Evolutionary conservation across 2,888 invertebrate species (phyloP).

Genomic region (Cheilosia vulpina): DNA sequence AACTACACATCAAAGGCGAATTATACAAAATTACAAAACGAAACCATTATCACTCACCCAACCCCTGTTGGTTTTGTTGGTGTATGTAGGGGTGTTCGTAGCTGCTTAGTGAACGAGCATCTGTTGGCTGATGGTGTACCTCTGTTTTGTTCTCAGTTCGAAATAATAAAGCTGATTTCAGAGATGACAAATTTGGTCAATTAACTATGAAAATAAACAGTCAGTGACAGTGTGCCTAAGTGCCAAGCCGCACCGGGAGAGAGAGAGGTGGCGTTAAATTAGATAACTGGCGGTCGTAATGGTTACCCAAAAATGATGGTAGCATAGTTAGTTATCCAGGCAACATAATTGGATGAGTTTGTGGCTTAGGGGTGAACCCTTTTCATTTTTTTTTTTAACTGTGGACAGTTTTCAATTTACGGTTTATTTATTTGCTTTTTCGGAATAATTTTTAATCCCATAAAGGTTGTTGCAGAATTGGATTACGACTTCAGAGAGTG

Average conservation of each 20-base stretch:
- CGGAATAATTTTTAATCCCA: slow-evolving; percentile 68
- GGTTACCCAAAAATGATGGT: slow-evolving; percentile 17
- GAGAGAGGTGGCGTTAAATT: slow-evolving; percentile 45
- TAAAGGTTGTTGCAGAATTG: slow-evolving; percentile 71
- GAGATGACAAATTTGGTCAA: slow-evolving; percentile 75
- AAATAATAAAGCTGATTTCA: slow-evolving; percentile 74
- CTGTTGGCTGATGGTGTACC: slow-evolving; percentile 60
- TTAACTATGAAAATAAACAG: slow-evolving; percentile 75
- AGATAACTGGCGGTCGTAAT: slow-evolving; percentile 60
- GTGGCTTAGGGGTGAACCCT: slow-evolving; percentile 50
- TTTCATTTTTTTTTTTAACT: slow-evolving; percentile 33
- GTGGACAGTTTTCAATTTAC: slow-evolving; percentile 66
- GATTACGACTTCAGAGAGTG: slow-evolving; percentile 45
- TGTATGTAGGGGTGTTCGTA: slow-evolving; percentile 12
- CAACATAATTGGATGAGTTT: slow-evolving; percentile 53
- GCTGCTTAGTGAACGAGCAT: slow-evolving; percentile 65
- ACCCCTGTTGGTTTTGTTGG: slow-evolving; percentile 1
- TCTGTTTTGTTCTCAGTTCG: slow-evolving; percentile 45
- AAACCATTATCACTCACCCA: slow-evolving; percentile 42
- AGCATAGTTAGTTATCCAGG: slow-evolving; percentile 39
- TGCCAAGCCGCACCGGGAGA: slow-evolving; percentile 29
- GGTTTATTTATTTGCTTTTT: slow-evolving; percentile 74
- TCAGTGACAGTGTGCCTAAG: slow-evolving; percentile 70
- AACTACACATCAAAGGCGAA: slow-evolving; percentile 73
- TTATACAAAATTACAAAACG: slow-evolving; percentile 64